Base-by-base conservation (phyloP, 2,797 vertebrate species). In the Kryptolebias ocellatus region DNA sequence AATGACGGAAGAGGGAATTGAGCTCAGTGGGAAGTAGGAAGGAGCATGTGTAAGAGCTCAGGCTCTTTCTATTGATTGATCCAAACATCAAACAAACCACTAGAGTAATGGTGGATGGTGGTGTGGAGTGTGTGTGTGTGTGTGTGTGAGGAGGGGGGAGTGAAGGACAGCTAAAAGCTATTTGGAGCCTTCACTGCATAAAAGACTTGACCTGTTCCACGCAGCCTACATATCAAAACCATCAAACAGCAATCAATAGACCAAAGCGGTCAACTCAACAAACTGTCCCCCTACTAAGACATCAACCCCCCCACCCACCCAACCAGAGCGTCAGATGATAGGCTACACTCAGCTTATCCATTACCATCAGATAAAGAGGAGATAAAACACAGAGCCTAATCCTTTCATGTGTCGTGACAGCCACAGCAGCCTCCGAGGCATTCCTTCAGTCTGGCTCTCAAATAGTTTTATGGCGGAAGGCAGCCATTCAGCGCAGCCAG, bases 331-430 rank as follows among this genome's bases (percentile, higher is more conserved):
- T 90, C 88, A 90, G 90, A 91, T 92, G 91, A 92, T 91, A 89
- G 89, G 91, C 91, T 91, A 90, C 90, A 92, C 90, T 91, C 90
- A 83, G 89, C 89, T 92, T 92, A 92, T 91, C 91, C 91, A 92
- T 92, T 92, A 92, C 90, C 91, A 92, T 92, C 91, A 91, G 91
- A 92, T 92, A 91, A 92, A 92, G 90, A 91, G 88, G 89, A 91
- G 89, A 90, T 92, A 92, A 92, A 92, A 92, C 89, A 90, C 89
- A 90, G 85, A 92, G 90, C 85, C 91, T 92, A 92, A 92, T 92
- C 90, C 91, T 92, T 92, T 92, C 91, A 92, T 92, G 91, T 92
- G 90, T 92, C 91, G 89, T 92, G 91, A 92, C 91, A 92, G 90
- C 88, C 89, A 90, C 89, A 87, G 88, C 90, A 89, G 87, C 91